These are phyloP conservation scores for Hippocampus kuda DNA, from an alignment of 2,797 vertebrate species.

Conservation along the genomic window DNA sequence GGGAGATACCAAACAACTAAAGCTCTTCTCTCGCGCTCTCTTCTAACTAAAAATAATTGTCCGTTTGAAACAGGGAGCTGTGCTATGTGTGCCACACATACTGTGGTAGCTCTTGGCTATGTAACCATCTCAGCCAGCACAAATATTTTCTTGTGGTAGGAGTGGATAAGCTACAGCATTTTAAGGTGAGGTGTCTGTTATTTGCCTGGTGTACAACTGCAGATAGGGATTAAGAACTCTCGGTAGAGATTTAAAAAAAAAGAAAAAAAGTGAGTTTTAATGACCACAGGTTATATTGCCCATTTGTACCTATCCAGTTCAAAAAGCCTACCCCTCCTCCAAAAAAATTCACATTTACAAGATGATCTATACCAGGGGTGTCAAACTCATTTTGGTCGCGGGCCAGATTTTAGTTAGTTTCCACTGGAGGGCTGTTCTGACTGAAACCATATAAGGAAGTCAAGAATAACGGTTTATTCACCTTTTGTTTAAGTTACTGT, in stretches of 20 bases:
- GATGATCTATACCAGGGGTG: too few relatives aligned
- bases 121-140: slow-evolving; percentile 54
- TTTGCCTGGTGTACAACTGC: slow-evolving; percentile 34
- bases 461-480: too few relatives aligned
- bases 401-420: too few relatives aligned
- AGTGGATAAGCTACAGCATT: slow-evolving; percentile 26
- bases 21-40: slow-evolving; percentile 21
- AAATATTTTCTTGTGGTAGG: slow-evolving; percentile 15
- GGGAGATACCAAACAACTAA: slow-evolving; percentile 48
- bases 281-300: neutral
- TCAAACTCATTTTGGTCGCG: too few relatives aligned
- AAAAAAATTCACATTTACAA: too few relatives aligned
- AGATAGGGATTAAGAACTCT: slow-evolving; percentile 14
- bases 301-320: neutral
- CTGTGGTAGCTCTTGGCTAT: slow-evolving; percentile 33
- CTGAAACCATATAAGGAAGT: too few relatives aligned
- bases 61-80: slow-evolving; percentile 28
- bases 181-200: slow-evolving; percentile 45
- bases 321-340: neutral
- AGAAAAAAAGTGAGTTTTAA: neutral
- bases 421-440: too few relatives aligned
- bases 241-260: neutral
- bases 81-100: slow-evolving; percentile 21
- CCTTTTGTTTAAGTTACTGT: too few relatives aligned
- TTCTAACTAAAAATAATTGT: slow-evolving; percentile 41